Evolutionary conservation across 2,888 invertebrate species (phyloP).

Genomic region (Mamestra brassicae): DNA sequence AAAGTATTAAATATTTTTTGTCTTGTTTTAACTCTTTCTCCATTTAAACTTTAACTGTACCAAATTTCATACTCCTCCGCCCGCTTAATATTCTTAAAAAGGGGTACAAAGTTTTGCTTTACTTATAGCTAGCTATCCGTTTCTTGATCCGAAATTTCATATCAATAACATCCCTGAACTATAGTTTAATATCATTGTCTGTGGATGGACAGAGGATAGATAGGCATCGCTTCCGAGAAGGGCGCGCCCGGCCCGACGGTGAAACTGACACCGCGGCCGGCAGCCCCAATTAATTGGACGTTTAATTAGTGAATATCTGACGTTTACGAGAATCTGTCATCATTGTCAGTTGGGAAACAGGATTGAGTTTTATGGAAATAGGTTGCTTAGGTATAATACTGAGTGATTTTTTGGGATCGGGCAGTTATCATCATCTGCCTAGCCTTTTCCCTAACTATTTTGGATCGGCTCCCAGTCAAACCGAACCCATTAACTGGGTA

Average conservation of each 20-base stretch:
- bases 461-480: too few relatives aligned
- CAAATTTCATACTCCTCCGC: too few relatives aligned
- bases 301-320: constrained; percentile 37
- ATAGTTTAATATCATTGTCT: not conserved
- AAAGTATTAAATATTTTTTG: too few relatives aligned
- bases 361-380: constrained; percentile 1
- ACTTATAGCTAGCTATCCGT: too few relatives aligned
- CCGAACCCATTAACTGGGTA: too few relatives aligned
- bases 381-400: not conserved
- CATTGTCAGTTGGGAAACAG: not conserved
- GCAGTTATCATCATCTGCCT: not conserved
- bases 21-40: too few relatives aligned
- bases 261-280: constrained; percentile 26
- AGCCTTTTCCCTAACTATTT: not conserved
- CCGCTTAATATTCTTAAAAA: too few relatives aligned
- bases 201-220: constrained; percentile 28
- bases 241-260: constrained; percentile 7
- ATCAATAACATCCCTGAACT: too few relatives aligned
- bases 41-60: too few relatives aligned
- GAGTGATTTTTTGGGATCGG: not conserved
- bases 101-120: too few relatives aligned
- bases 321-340: constrained; percentile 20
- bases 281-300: constrained; percentile 42
- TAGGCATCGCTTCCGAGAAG: constrained; percentile 48
- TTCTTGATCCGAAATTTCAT: too few relatives aligned